Evolutionary conservation across 2,888 invertebrate genomes (phyloP).

Genomic region (Linyphia triangularis): DNA sequence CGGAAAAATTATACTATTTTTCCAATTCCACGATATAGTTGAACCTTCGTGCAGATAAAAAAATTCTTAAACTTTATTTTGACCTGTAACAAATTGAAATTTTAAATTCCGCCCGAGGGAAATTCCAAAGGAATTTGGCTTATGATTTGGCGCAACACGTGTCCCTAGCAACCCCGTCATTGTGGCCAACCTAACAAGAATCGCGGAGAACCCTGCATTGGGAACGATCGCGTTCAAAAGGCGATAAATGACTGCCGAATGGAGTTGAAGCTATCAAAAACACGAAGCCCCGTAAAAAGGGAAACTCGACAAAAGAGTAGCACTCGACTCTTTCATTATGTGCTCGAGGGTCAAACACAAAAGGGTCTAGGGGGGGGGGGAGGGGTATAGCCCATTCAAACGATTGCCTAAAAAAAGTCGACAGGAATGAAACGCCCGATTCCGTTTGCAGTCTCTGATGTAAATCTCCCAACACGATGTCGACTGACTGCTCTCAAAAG

Average conservation of each 20-base stretch:
- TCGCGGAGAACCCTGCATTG: not conserved
- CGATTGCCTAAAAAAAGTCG: not conserved
- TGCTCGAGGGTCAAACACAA: constrained; percentile 34
- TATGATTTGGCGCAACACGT: constrained; percentile 20
- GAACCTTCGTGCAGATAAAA: too few relatives aligned
- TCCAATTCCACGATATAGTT: too few relatives aligned
- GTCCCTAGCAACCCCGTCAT: constrained; percentile 46
- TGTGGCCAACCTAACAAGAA: constrained; percentile 37
- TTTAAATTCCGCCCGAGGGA: too few relatives aligned
- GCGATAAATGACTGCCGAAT: constrained; percentile 74
- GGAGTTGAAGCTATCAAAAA: constrained; percentile 70
- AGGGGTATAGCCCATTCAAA: not conserved
- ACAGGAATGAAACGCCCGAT: constrained; percentile 8
- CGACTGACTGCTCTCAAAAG: constrained; percentile 6
- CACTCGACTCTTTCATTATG: constrained; percentile 54
- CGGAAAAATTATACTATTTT: too few relatives aligned
- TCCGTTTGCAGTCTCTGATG: not conserved
- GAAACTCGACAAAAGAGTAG: constrained; percentile 40
- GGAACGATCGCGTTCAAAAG: constrained; percentile 56
- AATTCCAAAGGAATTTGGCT: constrained; percentile 7
- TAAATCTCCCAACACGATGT: constrained; percentile 29
- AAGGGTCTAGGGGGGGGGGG: not conserved
- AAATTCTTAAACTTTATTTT: too few relatives aligned
- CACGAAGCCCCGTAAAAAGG: constrained; percentile 52
- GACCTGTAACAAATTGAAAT: too few relatives aligned